These are phyloP conservation scores for Polypedilum pembai DNA, from an alignment of 1,140 invertebrate species.

Conservation along the genomic window DNA sequence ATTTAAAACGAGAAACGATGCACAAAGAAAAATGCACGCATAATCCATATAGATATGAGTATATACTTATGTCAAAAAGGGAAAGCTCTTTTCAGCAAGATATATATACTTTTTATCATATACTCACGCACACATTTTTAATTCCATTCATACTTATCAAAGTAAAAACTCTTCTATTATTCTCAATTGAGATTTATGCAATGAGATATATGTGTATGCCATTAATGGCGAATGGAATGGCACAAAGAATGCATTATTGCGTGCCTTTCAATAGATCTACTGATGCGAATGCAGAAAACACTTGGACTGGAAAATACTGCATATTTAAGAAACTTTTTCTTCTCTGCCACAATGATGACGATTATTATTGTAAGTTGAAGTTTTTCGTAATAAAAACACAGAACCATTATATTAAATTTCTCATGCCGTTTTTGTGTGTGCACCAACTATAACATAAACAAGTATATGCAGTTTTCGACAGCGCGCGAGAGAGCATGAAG, in stretches of 20 bases:
- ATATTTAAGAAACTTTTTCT: neutral
- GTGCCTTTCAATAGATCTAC: neutral
- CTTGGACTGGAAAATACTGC: neutral
- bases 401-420: neutral
- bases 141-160: neutral
- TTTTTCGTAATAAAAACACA: neutral
- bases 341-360: neutral
- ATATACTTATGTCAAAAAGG: neutral
- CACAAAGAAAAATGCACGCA: neutral
- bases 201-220: neutral
- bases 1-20: neutral
- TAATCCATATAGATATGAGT: neutral
- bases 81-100: neutral
- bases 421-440: neutral
- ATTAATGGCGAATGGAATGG: neutral
- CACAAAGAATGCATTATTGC: neutral
- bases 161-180: too few relatives aligned
- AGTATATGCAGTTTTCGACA: neutral
- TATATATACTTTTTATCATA: neutral
- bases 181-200: constrained; percentile 3
- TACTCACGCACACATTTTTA: neutral
- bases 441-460: neutral
- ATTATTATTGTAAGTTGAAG: neutral
- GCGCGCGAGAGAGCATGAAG: neutral
- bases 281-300: constrained; percentile 3